These are phyloP conservation scores for Metallyticus violacea DNA, from an alignment of 2,888 invertebrate genomes.

Conservation along the genomic window DNA sequence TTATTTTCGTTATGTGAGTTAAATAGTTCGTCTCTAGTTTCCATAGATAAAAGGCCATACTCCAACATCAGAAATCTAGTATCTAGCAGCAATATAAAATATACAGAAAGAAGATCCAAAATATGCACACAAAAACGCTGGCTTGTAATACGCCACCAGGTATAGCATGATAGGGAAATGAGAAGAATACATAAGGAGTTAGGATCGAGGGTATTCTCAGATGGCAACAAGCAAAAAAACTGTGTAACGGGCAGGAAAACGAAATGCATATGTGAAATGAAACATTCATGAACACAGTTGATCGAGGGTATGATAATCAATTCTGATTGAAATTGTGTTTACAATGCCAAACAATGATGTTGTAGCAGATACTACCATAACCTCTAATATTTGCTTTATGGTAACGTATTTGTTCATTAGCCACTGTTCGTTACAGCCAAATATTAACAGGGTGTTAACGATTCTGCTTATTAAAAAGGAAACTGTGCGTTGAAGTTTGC, in stretches of 20 bases:
- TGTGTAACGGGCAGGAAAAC: not conserved
- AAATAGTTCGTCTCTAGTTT: too few relatives aligned
- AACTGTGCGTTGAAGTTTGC: not conserved
- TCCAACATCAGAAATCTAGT: too few relatives aligned
- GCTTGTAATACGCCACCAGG: not conserved
- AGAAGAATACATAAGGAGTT: not conserved
- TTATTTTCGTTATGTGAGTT: too few relatives aligned
- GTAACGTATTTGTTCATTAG: not conserved
- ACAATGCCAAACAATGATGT: not conserved
- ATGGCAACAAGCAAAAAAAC: not conserved
- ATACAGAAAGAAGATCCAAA: too few relatives aligned
- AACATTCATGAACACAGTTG: not conserved
- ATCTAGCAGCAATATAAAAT: too few relatives aligned
- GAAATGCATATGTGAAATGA: not conserved
- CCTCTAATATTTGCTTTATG: not conserved
- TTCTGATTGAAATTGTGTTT: not conserved
- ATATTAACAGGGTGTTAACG: not conserved
- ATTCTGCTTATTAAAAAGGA: not conserved
- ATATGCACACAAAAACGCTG: not conserved
- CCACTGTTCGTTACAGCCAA: not conserved
- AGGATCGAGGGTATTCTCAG: not conserved
- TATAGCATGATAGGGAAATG: too few relatives aligned
- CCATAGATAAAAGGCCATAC: too few relatives aligned
- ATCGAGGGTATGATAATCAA: not conserved
- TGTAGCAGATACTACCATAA: not conserved